phyloP scores from a whole-genome alignment of 2,888 invertebrate species.

The Sturmia bella region DNA sequence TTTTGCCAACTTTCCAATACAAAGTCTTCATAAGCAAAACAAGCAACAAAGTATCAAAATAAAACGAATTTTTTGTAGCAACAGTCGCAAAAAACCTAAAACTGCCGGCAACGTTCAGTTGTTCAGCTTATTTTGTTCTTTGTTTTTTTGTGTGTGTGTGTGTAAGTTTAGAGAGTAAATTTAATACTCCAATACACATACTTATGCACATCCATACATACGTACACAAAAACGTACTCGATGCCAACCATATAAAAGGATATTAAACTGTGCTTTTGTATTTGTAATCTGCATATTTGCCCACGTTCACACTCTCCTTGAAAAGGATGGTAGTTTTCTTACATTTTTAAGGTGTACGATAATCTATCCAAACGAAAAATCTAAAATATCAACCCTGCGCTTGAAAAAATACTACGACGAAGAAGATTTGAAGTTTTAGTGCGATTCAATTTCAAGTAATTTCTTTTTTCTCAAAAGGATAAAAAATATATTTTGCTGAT shows the following conservation, averaged over 20 bases:
- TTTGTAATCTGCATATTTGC: conserved; percentile 2
- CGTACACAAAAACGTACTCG: neutral
- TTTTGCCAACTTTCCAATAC: conserved; percentile 32
- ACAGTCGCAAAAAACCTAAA: conserved; percentile 54
- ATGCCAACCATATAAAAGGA: conserved; percentile 40
- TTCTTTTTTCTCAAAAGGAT: too few relatives aligned
- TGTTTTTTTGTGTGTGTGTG: too few relatives aligned
- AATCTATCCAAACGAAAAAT: conserved; percentile 1
- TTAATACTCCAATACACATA: conserved; percentile 37
- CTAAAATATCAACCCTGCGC: conserved; percentile 11
- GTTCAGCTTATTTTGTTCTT: conserved; percentile 39
- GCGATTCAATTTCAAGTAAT: too few relatives aligned
- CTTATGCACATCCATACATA: conserved; percentile 25
- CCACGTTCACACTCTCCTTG: neutral
- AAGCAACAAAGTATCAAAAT: conserved; percentile 48
- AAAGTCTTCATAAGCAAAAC: conserved; percentile 47
- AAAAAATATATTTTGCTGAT: too few relatives aligned
- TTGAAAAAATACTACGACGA: conserved; percentile 17
- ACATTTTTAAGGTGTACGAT: conserved; percentile 21
- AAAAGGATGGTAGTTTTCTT: conserved; percentile 3
- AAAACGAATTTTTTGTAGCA: conserved; percentile 50
- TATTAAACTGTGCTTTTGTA: conserved; percentile 47
- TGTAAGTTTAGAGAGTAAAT: conserved; percentile 50
- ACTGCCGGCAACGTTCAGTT: conserved; percentile 46
- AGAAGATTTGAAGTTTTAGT: neutral